Evolutionary conservation across 2,888 invertebrate genomes (phyloP).

Genomic region (Prenolepis imparis): DNA sequence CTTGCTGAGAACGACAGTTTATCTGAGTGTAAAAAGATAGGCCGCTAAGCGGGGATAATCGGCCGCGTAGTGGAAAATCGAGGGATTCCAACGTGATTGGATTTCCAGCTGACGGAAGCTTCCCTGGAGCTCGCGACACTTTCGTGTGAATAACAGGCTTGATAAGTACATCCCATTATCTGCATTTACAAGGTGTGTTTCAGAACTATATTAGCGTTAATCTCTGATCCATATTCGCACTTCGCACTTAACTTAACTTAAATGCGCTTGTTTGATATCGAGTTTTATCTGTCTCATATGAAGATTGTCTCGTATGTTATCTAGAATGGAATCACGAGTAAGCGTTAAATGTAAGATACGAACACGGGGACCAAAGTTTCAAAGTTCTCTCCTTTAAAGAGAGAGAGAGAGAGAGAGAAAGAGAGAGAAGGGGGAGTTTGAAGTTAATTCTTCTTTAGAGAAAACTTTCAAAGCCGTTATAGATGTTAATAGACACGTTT

Average conservation of each 20-base stretch:
- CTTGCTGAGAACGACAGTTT: conserved; percentile 34
- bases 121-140: not conserved
- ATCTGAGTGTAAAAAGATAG: conserved; percentile 50
- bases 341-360: not conserved
- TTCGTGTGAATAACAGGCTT: not conserved
- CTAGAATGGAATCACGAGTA: not conserved
- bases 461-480: not conserved
- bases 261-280: not conserved
- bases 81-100: conserved; percentile 10
- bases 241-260: not conserved
- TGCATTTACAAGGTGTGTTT: not conserved
- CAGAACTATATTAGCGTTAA: not conserved
- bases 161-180: not conserved
- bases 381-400: not conserved
- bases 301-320: not conserved
- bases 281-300: not conserved
- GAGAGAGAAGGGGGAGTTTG: not conserved
- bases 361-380: not conserved
- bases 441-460: not conserved
- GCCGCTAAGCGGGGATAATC: conserved; percentile 24
- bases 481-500: not conserved
- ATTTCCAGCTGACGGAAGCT: conserved; percentile 11
- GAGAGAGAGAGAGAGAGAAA: too few relatives aligned
- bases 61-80: conserved; percentile 36
- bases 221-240: not conserved